Conservation (phyloP, 2,113 vertebrate species). For the Bagarius yarrelli region DNA sequence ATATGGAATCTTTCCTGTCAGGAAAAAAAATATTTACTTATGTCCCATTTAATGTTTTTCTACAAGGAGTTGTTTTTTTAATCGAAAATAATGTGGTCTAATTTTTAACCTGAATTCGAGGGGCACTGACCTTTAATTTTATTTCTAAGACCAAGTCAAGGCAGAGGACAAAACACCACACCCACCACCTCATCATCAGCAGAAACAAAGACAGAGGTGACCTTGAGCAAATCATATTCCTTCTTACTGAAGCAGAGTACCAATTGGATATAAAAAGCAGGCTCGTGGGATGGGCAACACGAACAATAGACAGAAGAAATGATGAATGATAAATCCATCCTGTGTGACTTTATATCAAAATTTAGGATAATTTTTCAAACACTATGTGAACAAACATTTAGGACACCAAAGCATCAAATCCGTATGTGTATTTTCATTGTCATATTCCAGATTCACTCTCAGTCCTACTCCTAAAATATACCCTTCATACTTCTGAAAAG, state of each 20-base stretch:
- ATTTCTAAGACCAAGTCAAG: conserved; percentile 54
- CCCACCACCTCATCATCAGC: conserved; percentile 34
- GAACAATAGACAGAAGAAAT: neutral
- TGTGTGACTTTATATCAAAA: neutral
- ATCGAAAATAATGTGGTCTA: conserved; percentile 26
- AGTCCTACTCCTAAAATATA: no score
- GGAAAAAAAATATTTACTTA: conserved; percentile 44
- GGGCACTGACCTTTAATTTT: conserved; percentile 52
- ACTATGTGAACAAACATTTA: no score
- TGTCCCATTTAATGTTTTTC: conserved; percentile 39
- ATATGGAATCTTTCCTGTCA: conserved; percentile 49
- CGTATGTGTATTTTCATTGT: no score
- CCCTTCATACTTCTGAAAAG: no score
- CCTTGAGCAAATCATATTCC: conserved; percentile 48
- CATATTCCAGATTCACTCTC: no score
- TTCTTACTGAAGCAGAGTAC: conserved; percentile 26
- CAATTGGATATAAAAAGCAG: conserved; percentile 23
- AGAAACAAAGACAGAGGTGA: conserved; percentile 51
- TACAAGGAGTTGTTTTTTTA: neutral
- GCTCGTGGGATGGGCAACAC: neutral
- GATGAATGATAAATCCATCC: neutral
- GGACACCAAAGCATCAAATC: no score
- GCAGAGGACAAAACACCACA: conserved; percentile 39
- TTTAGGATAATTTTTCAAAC: no score
- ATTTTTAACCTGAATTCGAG: conserved; percentile 50